These are phyloP conservation scores for Dicaeum eximium DNA, from an alignment of 2,113 vertebrate genomes.

Conservation along the genomic window DNA sequence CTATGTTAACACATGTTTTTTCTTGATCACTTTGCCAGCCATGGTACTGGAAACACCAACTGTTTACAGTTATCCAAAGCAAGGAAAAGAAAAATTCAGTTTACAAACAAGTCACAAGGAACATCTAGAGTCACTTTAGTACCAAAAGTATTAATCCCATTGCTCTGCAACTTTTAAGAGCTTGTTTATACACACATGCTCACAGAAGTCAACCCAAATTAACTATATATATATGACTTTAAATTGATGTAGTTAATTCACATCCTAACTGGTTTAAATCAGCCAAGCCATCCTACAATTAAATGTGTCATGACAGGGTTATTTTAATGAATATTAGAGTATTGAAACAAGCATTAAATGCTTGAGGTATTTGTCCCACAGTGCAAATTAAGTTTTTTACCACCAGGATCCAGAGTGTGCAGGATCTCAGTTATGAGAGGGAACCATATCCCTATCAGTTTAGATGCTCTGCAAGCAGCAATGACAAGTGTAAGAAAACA, in stretches of 20 bases:
- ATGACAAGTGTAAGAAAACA: not conserved
- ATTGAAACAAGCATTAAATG: not conserved
- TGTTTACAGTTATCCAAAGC: not conserved
- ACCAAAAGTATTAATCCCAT: not conserved
- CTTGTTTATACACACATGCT: not conserved
- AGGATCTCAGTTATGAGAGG: not conserved
- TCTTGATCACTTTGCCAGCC: not conserved
- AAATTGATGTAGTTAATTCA: not conserved
- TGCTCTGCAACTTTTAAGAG: not conserved
- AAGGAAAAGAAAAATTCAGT: not conserved
- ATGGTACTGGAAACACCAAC: not conserved
- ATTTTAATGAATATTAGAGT: not conserved
- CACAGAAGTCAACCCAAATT: not conserved
- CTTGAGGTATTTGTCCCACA: not conserved
- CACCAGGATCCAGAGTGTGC: not conserved
- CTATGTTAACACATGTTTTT: not conserved
- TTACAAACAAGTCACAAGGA: not conserved
- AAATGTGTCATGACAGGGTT: not conserved
- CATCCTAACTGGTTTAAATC: not conserved
- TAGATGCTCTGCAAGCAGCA: not conserved
- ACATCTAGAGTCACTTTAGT: not conserved
- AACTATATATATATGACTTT: not conserved
- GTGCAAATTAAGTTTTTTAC: not conserved
- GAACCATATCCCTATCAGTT: not conserved
- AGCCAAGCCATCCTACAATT: not conserved